Evolutionary conservation across 2,113 vertebrate genomes (phyloP).

Genomic region (Trematomus loennbergii): DNA sequence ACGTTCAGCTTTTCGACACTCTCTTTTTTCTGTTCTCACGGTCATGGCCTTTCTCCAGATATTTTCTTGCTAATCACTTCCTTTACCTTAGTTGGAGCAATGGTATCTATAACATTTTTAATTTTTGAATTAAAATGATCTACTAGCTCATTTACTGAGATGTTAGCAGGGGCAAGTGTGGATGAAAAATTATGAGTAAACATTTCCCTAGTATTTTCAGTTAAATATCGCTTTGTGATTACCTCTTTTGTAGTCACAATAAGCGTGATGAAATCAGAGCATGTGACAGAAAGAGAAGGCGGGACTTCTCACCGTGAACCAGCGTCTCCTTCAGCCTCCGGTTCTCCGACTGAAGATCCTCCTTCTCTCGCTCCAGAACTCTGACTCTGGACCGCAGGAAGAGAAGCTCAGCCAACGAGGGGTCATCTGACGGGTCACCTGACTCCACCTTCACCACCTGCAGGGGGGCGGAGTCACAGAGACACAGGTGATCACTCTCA

Average conservation of each 20-base stretch:
- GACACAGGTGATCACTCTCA: background rate
- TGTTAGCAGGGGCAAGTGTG: no score
- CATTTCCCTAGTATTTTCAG: no score
- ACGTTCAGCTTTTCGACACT: no score
- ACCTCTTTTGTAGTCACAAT: background rate
- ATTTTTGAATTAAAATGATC: no score
- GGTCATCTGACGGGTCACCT: conserved; percentile 25
- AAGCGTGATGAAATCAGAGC: background rate
- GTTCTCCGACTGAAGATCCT: conserved; percentile 62
- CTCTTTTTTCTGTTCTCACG: no score
- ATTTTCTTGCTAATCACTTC: no score
- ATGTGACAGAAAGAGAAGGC: background rate
- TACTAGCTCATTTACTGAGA: no score
- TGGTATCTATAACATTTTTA: no score
- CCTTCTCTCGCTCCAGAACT: conserved; percentile 69
- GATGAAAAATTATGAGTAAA: no score
- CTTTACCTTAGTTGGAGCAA: no score
- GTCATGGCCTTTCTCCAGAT: no score
- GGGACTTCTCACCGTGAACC: conserved; percentile 62
- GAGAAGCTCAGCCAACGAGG: conserved; percentile 51
- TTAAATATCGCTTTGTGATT: no score
- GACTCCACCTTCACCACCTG: conserved; percentile 70
- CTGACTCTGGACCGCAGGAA: conserved; percentile 63
- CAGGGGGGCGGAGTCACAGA: background rate
- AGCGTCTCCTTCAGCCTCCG: conserved; percentile 67